Evolutionary conservation across 2,888 invertebrate species (phyloP), one percentile per base, ranked within the genome.

Genomic region (Eledone cirrhosa): DNA sequence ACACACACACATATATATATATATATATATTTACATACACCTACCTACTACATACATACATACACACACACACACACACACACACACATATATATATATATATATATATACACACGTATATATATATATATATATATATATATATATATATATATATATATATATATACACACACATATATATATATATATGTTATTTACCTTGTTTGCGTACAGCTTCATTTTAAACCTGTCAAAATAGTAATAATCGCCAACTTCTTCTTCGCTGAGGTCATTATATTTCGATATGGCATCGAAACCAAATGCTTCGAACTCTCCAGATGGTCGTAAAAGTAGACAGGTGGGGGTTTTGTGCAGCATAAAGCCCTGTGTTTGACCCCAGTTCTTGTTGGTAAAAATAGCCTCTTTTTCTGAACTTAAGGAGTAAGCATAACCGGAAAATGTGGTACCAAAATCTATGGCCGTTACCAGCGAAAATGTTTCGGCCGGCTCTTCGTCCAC

Each of bases 361-460:
- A 87, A 87, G 1, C 88, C 87, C 79, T 87, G 87, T 3, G 87
- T 88, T 81, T 87, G 87, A 22, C 88, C 88, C 88, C 88, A 88
- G 82, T 88, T 87, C 65, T 86, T 86, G 83, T 88, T 88, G 19
- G 87, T 87, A 79, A 86, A 87, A 48, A 88, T 86, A 33, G 85
- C 86, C 13, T 85, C 84, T 75, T 83, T 84, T 81, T 86, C 86
- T 48, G 86, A 85, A 16, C 86, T 81, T 77, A 88, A 86, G 2
- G 87, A 86, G 80, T 88, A 88, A 0, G 88, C 88, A 80, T 88
- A 88, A 11, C 88, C 88, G 78, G 87, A 87, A 78, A 87, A 88
- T 1, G 88, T 87, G 22, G 88, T 88, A 1, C 88, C 88, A 77
- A 88, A 88, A 79, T 88, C 88, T 67, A 88, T 88, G 77, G 88